phyloP scores from a whole-genome alignment of 2,113 vertebrate genomes.

The Nycticebus coucang region DNA sequence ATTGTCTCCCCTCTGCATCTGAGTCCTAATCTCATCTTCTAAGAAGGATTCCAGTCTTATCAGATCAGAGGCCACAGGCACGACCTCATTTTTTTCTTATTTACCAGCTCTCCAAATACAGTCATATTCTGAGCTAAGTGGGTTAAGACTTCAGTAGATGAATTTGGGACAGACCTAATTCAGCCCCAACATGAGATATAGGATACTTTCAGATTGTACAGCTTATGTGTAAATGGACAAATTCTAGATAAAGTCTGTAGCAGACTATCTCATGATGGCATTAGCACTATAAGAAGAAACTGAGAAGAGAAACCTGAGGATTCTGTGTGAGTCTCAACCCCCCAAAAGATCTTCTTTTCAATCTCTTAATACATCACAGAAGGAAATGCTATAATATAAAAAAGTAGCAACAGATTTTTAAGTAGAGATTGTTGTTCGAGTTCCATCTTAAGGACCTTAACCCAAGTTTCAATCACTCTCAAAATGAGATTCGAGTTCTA shows the following conservation, averaged over 20 bases:
- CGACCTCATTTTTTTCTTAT: not conserved
- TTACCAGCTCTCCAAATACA: not conserved
- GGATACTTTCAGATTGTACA: not conserved
- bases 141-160: not conserved
- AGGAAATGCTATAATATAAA: not conserved
- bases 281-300: not conserved
- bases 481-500: slow-evolving; percentile 51
- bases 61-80: rapidly evolving
- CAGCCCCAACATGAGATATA: not conserved
- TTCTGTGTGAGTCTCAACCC: not conserved
- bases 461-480: not conserved
- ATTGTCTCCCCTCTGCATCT: not conserved
- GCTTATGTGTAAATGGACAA: not conserved
- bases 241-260: not conserved
- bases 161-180: not conserved
- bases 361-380: not conserved
- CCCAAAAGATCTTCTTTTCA: not conserved
- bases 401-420: not conserved
- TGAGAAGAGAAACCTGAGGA: not conserved
- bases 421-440: not conserved
- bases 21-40: not conserved
- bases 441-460: slow-evolving; percentile 33
- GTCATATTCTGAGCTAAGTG: not conserved
- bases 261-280: not conserved
- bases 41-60: not conserved